phyloP scores from a whole-genome alignment of 2,113 vertebrate genomes.

The Halcyon malimbica region DNA sequence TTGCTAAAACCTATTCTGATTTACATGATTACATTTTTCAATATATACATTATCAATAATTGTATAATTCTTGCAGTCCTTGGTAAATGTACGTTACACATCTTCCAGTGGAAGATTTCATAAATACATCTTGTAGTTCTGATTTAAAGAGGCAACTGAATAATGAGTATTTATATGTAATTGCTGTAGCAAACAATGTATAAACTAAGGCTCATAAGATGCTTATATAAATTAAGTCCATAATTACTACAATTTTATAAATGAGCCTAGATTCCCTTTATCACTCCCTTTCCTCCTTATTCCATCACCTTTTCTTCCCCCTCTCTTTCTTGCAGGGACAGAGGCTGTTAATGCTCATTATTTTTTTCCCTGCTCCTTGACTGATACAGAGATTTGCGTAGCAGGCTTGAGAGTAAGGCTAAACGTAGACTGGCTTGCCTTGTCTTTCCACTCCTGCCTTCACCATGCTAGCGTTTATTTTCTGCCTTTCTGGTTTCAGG shows the following conservation, averaged over 20 bases:
- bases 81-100: neutral
- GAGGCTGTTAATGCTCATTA: neutral
- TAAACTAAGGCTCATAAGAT: neutral
- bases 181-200: neutral
- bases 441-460: neutral
- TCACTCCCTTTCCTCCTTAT: neutral
- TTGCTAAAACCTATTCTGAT: neutral
- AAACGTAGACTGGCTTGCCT: neutral
- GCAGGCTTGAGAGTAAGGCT: neutral
- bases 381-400: neutral
- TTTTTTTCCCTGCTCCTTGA: too few species aligned
- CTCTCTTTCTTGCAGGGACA: neutral
- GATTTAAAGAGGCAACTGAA: neutral
- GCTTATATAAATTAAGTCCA: neutral
- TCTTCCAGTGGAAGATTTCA: neutral
- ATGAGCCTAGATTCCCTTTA: neutral
- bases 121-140: neutral
- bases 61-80: neutral
- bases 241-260: neutral
- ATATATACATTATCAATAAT: neutral
- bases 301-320: neutral
- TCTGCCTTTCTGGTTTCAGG: neutral
- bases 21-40: neutral
- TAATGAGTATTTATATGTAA: neutral
- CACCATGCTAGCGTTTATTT: neutral